phyloP scores from a whole-genome alignment of 2,113 vertebrate genomes.

The Alexandromys fortis region DNA sequence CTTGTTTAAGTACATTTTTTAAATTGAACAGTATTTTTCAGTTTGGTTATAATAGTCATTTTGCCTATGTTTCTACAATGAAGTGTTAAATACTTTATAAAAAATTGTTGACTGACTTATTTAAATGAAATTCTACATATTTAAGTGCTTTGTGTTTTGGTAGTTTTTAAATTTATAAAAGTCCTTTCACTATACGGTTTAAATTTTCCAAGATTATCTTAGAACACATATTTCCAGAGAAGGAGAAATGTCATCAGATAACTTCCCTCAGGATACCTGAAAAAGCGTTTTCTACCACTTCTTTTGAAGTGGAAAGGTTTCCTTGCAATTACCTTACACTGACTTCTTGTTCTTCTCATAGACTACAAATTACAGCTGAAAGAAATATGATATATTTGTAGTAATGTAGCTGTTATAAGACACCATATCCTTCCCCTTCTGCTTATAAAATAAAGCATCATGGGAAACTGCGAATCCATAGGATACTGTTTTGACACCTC shows the following conservation, averaged over 20 bases:
- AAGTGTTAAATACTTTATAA: slow-evolving; percentile 90
- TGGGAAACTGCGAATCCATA: background rate
- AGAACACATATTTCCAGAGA: background rate
- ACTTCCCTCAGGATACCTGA: background rate
- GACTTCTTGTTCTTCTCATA: background rate
- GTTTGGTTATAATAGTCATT: slow-evolving; percentile 89
- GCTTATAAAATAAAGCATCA: background rate
- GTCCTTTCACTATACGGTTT: background rate
- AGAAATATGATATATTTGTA: background rate
- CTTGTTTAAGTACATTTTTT: slow-evolving; percentile 90
- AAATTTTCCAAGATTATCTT: slow-evolving; percentile 21
- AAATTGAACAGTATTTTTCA: slow-evolving; percentile 89
- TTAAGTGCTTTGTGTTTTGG: slow-evolving; percentile 83
- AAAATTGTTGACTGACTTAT: slow-evolving; percentile 88
- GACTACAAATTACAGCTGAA: background rate
- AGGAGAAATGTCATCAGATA: background rate
- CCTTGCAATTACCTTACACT: background rate
- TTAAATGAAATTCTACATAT: slow-evolving; percentile 89
- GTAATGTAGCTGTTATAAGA: background rate
- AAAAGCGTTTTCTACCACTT: background rate
- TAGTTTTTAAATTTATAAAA: slow-evolving; percentile 82
- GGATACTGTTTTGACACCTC: background rate
- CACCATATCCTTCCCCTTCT: background rate
- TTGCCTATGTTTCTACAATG: slow-evolving; percentile 90
- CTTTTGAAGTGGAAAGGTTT: background rate